These are phyloP conservation scores for Propithecus perrieri DNA, from an alignment of 2,797 vertebrate species.

Conservation along the genomic window DNA sequence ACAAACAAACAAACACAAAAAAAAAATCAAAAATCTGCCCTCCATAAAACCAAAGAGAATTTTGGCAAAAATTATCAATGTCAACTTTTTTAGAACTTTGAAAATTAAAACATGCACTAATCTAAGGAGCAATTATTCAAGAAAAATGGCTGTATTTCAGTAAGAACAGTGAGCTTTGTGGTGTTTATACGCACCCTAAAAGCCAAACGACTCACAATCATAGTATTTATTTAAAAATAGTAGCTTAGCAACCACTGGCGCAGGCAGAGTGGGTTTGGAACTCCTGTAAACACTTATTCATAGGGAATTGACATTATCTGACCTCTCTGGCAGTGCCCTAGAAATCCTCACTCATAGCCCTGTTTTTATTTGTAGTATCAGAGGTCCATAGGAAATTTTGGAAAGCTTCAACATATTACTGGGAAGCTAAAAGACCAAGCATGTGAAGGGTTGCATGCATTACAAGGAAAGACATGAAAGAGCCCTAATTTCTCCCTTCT, in stretches of 20 bases:
- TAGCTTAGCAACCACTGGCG: not conserved
- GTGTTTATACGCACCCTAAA: not conserved
- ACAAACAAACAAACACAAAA: too few species aligned
- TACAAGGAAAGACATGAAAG: not conserved
- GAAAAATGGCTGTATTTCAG: not conserved
- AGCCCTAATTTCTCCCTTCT: not conserved
- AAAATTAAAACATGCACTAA: not conserved
- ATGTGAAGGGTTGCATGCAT: too few species aligned
- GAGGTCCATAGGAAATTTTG: not conserved
- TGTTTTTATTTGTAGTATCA: not conserved
- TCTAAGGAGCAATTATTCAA: not conserved
- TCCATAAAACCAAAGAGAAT: not conserved
- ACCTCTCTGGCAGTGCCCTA: not conserved
- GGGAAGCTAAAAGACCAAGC: not conserved
- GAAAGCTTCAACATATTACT: not conserved
- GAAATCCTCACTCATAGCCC: not conserved
- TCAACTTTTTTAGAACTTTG: not conserved
- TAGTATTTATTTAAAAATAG: not conserved
- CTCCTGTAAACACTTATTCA: not conserved
- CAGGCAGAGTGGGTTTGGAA: not conserved
- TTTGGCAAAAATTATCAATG: not conserved
- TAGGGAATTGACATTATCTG: not conserved
- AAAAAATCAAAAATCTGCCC: not conserved
- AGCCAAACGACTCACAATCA: not conserved
- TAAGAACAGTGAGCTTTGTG: not conserved